These are phyloP conservation scores for Mya arenaria DNA, from an alignment of 1,140 invertebrate genomes.

Conservation along the genomic window DNA sequence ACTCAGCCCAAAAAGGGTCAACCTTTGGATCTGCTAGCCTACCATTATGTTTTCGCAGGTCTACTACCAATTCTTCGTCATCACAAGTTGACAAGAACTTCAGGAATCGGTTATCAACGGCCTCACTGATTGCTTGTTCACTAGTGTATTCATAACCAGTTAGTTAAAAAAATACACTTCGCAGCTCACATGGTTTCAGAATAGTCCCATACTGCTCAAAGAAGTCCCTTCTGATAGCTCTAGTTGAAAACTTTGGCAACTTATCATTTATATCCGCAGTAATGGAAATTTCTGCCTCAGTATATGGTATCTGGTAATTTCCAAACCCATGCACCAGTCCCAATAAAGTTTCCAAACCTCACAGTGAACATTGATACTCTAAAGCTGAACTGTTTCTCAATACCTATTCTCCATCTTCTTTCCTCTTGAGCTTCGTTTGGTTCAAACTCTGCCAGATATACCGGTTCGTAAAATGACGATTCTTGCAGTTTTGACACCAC, in stretches of 20 bases:
- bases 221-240: conserved; percentile 29
- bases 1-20: conserved; percentile 33
- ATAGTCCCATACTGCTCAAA: not conserved
- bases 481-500: no score
- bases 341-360: not conserved
- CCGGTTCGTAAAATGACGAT: not conserved
- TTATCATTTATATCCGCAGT: not conserved
- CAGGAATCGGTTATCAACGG: not conserved
- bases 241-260: not conserved
- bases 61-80: not conserved
- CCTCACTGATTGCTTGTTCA: no score
- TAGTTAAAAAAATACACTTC: not conserved
- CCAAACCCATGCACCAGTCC: not conserved
- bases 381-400: not conserved
- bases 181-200: not conserved
- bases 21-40: not conserved
- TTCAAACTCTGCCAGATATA: not conserved
- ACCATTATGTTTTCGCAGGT: not conserved
- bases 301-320: not conserved
- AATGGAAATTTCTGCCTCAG: not conserved
- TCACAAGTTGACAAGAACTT: not conserved
- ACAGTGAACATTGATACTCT: not conserved
- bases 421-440: not conserved
- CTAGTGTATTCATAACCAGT: not conserved
- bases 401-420: not conserved